Evolutionary conservation across 2,888 invertebrate genomes (phyloP).

Genomic region (Aspidiotus destructor): DNA sequence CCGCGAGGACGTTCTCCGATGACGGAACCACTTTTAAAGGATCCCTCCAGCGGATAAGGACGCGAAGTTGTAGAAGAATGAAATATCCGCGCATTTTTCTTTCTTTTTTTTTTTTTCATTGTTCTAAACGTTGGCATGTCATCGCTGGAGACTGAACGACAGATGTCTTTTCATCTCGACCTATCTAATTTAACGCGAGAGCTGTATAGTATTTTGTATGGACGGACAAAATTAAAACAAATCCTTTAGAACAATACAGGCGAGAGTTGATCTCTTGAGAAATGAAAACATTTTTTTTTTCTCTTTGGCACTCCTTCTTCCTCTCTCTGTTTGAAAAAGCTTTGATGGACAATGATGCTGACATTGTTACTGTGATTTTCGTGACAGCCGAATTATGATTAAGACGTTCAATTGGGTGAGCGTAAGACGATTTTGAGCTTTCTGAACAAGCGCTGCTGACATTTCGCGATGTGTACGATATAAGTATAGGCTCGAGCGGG

Average conservation of each 20-base stretch:
- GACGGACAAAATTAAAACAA: neutral
- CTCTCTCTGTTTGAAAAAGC: too few species aligned
- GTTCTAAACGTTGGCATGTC: slow-evolving; percentile 26
- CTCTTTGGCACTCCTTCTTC: too few species aligned
- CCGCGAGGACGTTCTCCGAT: slow-evolving; percentile 23
- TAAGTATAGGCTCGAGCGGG: too few species aligned
- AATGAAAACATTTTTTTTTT: neutral
- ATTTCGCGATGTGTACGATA: too few species aligned
- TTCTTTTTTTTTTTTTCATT: slow-evolving; percentile 8
- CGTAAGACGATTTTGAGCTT: too few species aligned
- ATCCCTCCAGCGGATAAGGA: neutral
- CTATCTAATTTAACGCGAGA: slow-evolving; percentile 25
- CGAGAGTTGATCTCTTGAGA: slow-evolving; percentile 9
- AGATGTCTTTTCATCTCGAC: slow-evolving; percentile 25
- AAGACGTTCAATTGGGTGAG: too few species aligned
- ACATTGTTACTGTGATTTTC: too few species aligned
- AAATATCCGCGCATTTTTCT: neutral
- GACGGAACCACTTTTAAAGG: slow-evolving; percentile 18
- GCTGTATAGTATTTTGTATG: slow-evolving; percentile 7
- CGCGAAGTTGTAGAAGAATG: neutral
- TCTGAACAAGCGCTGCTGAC: too few species aligned
- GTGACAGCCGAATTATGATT: too few species aligned
- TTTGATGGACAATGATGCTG: too few species aligned
- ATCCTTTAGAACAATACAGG: neutral
- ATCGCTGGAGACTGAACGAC: slow-evolving; percentile 20